Conservation (phyloP, 2,113 vertebrate genomes). For the Aptenodytes forsteri region DNA sequence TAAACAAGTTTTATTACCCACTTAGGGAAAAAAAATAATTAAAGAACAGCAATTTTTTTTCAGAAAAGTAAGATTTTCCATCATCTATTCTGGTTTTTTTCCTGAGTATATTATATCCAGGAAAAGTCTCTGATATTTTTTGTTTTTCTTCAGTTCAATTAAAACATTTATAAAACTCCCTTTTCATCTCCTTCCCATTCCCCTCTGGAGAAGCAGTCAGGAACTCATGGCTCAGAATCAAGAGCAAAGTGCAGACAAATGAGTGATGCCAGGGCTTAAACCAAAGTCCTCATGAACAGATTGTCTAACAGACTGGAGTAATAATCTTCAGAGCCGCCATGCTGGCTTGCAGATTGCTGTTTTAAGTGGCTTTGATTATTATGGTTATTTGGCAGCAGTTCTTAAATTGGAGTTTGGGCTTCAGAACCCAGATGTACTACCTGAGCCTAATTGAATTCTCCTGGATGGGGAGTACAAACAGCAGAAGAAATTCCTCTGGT, state of each 20-base stretch:
- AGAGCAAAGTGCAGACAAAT: conserved; percentile 59
- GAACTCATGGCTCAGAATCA: conserved; percentile 27
- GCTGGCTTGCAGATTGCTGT: conserved; percentile 65
- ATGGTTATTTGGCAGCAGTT: conserved; percentile 56
- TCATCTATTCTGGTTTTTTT: neutral
- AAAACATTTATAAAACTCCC: neutral
- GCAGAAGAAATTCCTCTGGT: neutral
- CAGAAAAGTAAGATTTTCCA: neutral
- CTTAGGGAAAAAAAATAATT: neutral
- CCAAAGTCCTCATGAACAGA: conserved; percentile 56
- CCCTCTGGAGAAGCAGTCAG: neutral
- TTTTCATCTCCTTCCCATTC: neutral
- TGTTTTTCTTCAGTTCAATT: neutral
- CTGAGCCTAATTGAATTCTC: conserved; percentile 31
- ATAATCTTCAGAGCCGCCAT: conserved; percentile 66
- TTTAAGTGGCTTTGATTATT: conserved; percentile 67
- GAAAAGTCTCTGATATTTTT: neutral
- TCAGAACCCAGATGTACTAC: neutral
- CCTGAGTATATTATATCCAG: neutral
- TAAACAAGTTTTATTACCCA: neutral
- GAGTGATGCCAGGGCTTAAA: conserved; percentile 42
- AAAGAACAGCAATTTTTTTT: neutral
- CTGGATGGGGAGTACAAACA: neutral
- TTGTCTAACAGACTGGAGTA: conserved; percentile 66
- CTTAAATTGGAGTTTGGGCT: conserved; percentile 45